Evolutionary conservation across 2,113 vertebrate genomes (phyloP).

Genomic region (Poeciliopsis occidentalis): DNA sequence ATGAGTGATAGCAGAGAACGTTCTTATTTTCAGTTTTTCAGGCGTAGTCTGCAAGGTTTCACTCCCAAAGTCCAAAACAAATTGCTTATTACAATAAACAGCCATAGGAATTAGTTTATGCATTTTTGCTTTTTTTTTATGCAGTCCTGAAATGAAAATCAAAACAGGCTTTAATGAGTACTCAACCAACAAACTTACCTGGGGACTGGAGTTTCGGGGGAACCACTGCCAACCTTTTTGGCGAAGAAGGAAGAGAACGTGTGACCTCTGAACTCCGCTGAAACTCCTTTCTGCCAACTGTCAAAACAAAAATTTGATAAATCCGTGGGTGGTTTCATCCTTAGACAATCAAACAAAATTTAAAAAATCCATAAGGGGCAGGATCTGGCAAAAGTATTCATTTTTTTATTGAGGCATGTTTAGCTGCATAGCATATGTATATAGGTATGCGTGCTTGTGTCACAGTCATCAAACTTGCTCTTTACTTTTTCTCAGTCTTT

Average conservation of each 20-base stretch:
- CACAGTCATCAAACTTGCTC: slow-evolving; percentile 17
- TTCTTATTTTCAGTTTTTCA: neutral
- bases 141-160: neutral
- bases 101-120: too few species aligned
- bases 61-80: too few species aligned
- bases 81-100: too few species aligned
- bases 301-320: slow-evolving; percentile 19
- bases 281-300: slow-evolving; percentile 87
- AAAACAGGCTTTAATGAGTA: neutral
- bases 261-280: slow-evolving; percentile 86
- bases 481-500: slow-evolving; percentile 31
- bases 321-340: neutral
- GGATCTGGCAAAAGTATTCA: neutral
- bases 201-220: slow-evolving; percentile 88
- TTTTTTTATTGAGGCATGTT: neutral
- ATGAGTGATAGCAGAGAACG: neutral
- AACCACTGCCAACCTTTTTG: slow-evolving; percentile 84
- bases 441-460: too few species aligned
- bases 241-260: slow-evolving; percentile 86
- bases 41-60: neutral
- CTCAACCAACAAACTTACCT: slow-evolving; percentile 75
- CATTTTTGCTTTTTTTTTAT: neutral
- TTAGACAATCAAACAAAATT: neutral
- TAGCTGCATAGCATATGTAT: too few species aligned
- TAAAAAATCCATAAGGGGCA: neutral